phyloP scores from a whole-genome alignment of 2,797 vertebrate species.

The Somateria mollissima region DNA sequence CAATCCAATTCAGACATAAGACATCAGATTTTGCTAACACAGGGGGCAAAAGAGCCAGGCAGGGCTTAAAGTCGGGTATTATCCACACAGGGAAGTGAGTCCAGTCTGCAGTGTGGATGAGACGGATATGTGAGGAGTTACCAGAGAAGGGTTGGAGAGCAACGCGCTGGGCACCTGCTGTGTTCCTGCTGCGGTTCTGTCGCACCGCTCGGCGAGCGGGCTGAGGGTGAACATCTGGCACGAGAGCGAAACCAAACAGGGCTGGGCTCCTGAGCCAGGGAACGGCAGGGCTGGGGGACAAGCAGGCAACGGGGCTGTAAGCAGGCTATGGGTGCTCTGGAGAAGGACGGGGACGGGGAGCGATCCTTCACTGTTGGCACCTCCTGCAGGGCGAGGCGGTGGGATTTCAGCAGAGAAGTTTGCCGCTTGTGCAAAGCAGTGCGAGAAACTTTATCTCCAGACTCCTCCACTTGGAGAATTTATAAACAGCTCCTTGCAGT shows the following conservation, averaged over 20 bases:
- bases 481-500: rapidly evolving
- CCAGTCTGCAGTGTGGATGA: rapidly evolving
- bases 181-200: neutral
- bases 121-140: neutral
- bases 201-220: neutral
- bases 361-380: neutral
- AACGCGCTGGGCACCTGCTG: neutral
- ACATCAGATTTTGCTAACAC: neutral
- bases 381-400: neutral
- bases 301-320: rapidly evolving
- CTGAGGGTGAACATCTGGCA: neutral
- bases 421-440: neutral
- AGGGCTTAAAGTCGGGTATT: neutral
- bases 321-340: rapidly evolving
- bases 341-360: neutral
- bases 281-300: neutral
- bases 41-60: neutral
- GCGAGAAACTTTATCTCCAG: neutral
- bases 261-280: neutral
- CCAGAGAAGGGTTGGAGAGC: neutral
- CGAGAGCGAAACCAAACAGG: neutral
- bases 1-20: neutral
- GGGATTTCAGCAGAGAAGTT: neutral
- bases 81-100: rapidly evolving
- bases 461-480: rapidly evolving